Conservation (phyloP, 2,888 invertebrate species). For the Rhaphigaster nebulosa region DNA sequence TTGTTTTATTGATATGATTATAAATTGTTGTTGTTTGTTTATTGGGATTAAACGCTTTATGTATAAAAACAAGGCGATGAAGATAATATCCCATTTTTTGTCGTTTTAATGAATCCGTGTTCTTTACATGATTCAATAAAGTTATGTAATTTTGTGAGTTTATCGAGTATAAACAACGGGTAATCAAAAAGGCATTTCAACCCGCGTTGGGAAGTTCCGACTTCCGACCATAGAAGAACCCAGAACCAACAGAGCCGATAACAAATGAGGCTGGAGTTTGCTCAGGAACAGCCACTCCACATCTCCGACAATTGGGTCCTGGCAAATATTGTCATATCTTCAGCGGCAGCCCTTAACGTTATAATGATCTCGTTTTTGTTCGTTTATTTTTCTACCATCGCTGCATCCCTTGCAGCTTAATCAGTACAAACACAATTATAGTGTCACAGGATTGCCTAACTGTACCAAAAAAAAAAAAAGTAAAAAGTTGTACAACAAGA, state of each 20-base stretch:
- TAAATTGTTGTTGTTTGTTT: no score
- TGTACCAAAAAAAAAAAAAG: neutral
- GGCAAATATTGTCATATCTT: conserved; percentile 26
- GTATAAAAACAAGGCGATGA: no score
- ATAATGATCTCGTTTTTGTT: conserved; percentile 29
- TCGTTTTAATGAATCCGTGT: no score
- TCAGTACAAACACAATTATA: neutral
- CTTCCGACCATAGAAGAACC: neutral
- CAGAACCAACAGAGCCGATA: neutral
- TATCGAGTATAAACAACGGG: neutral
- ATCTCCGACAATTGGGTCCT: conserved; percentile 5
- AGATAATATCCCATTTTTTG: no score
- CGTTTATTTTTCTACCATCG: neutral
- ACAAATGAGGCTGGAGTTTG: conserved; percentile 17
- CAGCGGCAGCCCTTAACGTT: neutral
- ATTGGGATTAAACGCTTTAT: no score
- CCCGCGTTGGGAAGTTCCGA: neutral
- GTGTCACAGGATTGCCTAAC: neutral
- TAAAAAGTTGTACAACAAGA: no score
- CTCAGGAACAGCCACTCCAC: conserved; percentile 9
- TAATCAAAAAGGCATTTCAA: neutral
- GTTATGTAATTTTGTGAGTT: neutral
- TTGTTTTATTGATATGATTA: no score
- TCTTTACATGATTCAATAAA: neutral
- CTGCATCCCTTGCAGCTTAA: neutral